Evolutionary conservation across 2,888 invertebrate genomes (phyloP).

Genomic region (Orthonevra nobilis): DNA sequence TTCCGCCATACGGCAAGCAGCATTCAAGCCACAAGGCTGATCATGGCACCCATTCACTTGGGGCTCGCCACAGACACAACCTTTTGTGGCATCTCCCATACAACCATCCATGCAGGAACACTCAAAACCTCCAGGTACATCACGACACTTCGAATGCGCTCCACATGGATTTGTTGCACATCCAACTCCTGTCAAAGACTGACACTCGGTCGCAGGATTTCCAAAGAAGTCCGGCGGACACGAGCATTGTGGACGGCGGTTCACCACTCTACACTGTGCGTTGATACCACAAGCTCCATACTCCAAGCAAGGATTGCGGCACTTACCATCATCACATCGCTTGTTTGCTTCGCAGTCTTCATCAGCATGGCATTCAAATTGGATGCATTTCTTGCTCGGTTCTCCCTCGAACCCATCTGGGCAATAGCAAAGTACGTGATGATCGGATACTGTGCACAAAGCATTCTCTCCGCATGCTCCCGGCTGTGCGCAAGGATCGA

Average conservation of each 20-base stretch:
- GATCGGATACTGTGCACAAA: constrained; percentile 88
- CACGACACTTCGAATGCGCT: constrained; percentile 89
- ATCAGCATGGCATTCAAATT: constrained; percentile 88
- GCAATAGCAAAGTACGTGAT: constrained; percentile 92
- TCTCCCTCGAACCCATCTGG: constrained; percentile 92
- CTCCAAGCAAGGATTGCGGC: constrained; percentile 91
- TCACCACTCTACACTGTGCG: constrained; percentile 90
- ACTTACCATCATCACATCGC: constrained; percentile 87
- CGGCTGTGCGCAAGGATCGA: constrained; percentile 85
- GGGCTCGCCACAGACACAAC: constrained; percentile 87
- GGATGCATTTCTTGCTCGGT: constrained; percentile 87
- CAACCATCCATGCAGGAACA: constrained; percentile 91
- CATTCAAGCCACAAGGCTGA: constrained; percentile 90
- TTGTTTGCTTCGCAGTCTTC: constrained; percentile 90
- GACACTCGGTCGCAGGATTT: constrained; percentile 86
- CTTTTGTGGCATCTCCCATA: constrained; percentile 89
- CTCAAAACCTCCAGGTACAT: constrained; percentile 88
- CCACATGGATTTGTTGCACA: constrained; percentile 93
- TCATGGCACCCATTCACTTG: constrained; percentile 88
- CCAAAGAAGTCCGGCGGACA: constrained; percentile 89
- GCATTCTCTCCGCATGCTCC: constrained; percentile 90
- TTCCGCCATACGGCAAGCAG: constrained; percentile 87
- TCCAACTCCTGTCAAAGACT: constrained; percentile 85
- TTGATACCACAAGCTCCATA: constrained; percentile 89
- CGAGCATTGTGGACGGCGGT: constrained; percentile 88